Conservation (phyloP, 2,113 vertebrate genomes). For the Myrmecophaga tridactyla region DNA sequence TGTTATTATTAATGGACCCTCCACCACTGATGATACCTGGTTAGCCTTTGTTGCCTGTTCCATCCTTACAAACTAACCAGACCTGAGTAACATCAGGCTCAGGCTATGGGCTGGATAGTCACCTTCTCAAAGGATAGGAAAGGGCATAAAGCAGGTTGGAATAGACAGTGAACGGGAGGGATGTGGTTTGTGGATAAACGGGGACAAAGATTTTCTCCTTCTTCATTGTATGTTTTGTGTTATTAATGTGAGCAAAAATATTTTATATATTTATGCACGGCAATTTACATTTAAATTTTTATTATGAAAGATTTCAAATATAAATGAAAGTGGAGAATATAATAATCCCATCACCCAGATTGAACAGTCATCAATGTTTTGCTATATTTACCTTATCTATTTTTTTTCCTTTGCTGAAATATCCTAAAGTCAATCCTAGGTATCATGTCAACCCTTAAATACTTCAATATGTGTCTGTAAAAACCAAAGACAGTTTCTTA, state of each 20-base stretch:
- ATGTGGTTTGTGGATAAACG: too few species aligned
- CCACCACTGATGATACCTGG: not conserved
- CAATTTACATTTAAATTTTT: not conserved
- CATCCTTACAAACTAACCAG: not conserved
- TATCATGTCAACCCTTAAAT: not conserved
- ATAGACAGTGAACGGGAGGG: not conserved
- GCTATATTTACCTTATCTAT: not conserved
- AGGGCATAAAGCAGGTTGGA: not conserved
- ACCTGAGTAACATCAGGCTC: not conserved
- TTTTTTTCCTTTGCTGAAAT: not conserved
- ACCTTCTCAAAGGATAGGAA: not conserved
- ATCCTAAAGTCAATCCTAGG: not conserved
- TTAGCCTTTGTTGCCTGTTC: too few species aligned
- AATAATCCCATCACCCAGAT: not conserved
- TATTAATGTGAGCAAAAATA: not conserved
- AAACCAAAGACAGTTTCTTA: not conserved
- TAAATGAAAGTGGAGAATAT: not conserved
- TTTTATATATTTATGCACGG: not conserved
- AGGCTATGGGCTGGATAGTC: rapidly evolving
- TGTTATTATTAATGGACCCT: not conserved
- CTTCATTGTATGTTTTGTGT: not conserved
- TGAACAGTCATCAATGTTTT: not conserved
- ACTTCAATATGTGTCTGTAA: not conserved
- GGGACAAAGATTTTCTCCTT: not conserved
- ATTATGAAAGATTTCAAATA: not conserved